Conservation (phyloP, 2,888 invertebrate species). For the Aspidiotus destructor region DNA sequence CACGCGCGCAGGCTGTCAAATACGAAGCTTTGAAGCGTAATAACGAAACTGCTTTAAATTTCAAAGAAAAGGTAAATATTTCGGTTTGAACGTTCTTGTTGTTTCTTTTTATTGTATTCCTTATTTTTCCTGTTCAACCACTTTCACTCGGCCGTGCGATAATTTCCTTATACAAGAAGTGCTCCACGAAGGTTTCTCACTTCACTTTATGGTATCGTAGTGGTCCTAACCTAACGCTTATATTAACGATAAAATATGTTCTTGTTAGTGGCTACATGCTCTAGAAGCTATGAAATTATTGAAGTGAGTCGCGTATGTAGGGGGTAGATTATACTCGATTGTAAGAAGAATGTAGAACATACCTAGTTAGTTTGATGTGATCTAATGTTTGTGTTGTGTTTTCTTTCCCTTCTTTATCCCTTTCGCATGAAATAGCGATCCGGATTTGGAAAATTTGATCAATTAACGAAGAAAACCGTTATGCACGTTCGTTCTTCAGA, state of each 20-base stretch:
- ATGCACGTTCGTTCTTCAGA: slow-evolving; percentile 59
- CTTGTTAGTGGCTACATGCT: too few relatives aligned
- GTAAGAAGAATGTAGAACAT: too few relatives aligned
- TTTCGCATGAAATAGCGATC: slow-evolving; percentile 42
- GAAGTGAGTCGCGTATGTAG: too few relatives aligned
- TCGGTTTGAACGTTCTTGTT: not conserved
- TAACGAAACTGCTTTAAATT: slow-evolving; percentile 5
- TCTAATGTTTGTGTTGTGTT: not conserved
- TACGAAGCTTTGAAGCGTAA: slow-evolving; percentile 13
- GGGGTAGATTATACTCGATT: too few relatives aligned
- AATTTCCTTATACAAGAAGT: not conserved
- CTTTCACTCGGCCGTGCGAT: slow-evolving; percentile 2
- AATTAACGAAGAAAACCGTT: slow-evolving; percentile 56
- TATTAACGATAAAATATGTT: too few relatives aligned
- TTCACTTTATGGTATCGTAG: too few relatives aligned
- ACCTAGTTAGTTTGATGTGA: slow-evolving; percentile 2
- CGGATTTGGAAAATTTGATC: slow-evolving; percentile 66
- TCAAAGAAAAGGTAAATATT: slow-evolving; percentile 5
- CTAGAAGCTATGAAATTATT: too few relatives aligned
- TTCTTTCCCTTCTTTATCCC: slow-evolving; percentile 10
- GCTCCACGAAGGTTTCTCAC: too few relatives aligned
- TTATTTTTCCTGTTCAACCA: not conserved
- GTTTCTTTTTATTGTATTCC: not conserved
- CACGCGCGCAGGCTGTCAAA: slow-evolving; percentile 6
- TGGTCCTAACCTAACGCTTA: too few relatives aligned